Percentiles rank a stretch among this genome's conserved stretches.
Conservation (phyloP, 2,888 invertebrate genomes). For the Catocala nupta region DNA sequence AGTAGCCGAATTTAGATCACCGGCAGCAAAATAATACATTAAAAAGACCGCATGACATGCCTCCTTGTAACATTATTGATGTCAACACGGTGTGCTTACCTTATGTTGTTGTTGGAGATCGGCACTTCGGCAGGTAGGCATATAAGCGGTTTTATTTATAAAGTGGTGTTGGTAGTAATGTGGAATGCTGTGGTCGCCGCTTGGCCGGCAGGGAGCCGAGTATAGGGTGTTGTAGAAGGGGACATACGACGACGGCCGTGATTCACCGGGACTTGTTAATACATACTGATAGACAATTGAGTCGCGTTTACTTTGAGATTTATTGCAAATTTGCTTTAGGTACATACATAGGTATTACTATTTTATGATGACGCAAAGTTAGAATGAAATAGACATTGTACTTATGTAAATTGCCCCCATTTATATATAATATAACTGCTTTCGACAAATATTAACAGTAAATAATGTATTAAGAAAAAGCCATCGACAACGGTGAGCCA, state of each 20-base stretch:
- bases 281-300: background rate
- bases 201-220: constrained; percentile 63
- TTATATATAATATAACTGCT: constrained; percentile 1
- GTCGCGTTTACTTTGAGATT: background rate
- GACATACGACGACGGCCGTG: constrained; percentile 19
- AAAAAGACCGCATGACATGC: constrained; percentile 39
- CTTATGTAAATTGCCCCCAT: background rate
- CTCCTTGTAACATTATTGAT: constrained; percentile 52
- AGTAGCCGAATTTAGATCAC: constrained; percentile 12
- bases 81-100: constrained; percentile 74
- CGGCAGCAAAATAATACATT: constrained; percentile 24
- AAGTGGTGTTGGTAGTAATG: constrained; percentile 77
- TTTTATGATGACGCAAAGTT: no score
- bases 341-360: no score
- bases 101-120: constrained; percentile 66
- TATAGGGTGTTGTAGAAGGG: constrained; percentile 66
- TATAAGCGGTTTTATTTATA: constrained; percentile 82
- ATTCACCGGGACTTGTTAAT: background rate
- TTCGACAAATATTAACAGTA: constrained; percentile 10
- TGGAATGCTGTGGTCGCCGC: constrained; percentile 78
- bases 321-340: no score
- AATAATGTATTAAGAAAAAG: constrained; percentile 18
- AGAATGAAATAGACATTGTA: no score
- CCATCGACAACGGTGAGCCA: constrained; percentile 27
- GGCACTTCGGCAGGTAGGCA: constrained; percentile 73